Evolutionary conservation across 2,888 invertebrate genomes (phyloP).

Genomic region (Trichogramma evanescens): DNA sequence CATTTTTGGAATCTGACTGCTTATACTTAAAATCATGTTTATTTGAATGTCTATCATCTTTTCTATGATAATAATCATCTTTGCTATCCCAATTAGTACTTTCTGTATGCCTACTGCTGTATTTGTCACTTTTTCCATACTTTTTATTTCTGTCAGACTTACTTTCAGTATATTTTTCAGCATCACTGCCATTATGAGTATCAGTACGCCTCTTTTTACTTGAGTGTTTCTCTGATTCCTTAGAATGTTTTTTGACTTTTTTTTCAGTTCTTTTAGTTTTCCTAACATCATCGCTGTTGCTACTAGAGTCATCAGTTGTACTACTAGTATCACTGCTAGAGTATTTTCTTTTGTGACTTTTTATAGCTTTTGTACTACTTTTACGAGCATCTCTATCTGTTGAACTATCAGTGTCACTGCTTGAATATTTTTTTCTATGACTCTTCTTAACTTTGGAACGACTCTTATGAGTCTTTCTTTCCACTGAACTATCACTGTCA

Average conservation of each 20-base stretch:
- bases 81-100: background rate
- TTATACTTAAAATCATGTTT: too few relatives aligned
- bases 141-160: constrained; percentile 9
- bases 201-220: constrained; percentile 16
- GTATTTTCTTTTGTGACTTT: constrained; percentile 21
- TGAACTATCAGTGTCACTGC: constrained; percentile 24
- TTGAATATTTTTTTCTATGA: constrained; percentile 1
- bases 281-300: constrained; percentile 28
- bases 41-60: too few relatives aligned
- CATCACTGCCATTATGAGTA: constrained; percentile 13
- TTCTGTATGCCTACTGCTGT: background rate
- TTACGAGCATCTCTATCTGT: constrained; percentile 22
- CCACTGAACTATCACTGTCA: constrained; percentile 18
- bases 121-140: constrained; percentile 12
- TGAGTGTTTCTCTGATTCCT: constrained; percentile 7
- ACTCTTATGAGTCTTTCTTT: too few relatives aligned
- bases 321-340: constrained; percentile 17
- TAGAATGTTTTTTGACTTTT: constrained; percentile 13
- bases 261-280: constrained; percentile 32
- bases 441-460: too few relatives aligned
- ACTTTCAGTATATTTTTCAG: constrained; percentile 10
- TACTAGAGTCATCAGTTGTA: constrained; percentile 27
- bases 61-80: too few relatives aligned
- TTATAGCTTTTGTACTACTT: constrained; percentile 3
- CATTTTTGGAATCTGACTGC: too few relatives aligned